Base-by-base conservation (phyloP, 2,888 invertebrate species). In the Iphiclides podalirius region DNA sequence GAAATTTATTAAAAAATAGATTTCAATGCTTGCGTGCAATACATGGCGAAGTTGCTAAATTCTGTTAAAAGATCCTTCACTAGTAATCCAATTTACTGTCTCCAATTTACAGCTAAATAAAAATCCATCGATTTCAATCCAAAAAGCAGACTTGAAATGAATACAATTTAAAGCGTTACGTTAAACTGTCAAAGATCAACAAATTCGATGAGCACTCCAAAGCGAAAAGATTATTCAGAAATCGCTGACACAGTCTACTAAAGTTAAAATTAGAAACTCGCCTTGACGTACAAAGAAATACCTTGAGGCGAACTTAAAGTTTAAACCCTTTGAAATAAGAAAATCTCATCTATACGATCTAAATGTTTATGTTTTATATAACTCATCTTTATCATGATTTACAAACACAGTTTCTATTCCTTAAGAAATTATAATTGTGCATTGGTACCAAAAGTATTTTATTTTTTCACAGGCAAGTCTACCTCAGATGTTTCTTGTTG, bases 211-310 rank as follows among this genome's bases (percentile, higher is more conserved):
- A 79, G 72, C 66, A 71, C 70, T 69, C 75, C 77, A 78, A 82
- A 79, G 79, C 61, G 60, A 48, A 65, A 74, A 68, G 74, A 73
- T 79, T 81, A 81, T 81, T 79, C 73, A 66, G 64, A 80, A 84
- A 84, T 83, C 75, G 72, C 74, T 72, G 70, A 69, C 67, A 66
- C 70, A 70, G 70, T 71, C 72, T 71, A 70, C 65, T 62, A 70
- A 85, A 84, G 80, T 83, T 85, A 75, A 85, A 85, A 86, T 86
- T 84, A 74, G 82, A 79, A 85, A 84, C 72, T 75, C 72, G 72
- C 72, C 75, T 75, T 81, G 81, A 79, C 77, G 79, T 81, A 75
- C 79, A 75, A 74, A 77, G 79, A 75, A 77, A 81, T 80, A 76
- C 80, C 85, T 79, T 60, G 64, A 59, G 80, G 82, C 77, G 57